Evolutionary conservation across 2,888 invertebrate genomes (phyloP), one percentile per base, ranked within the genome.

Genomic region (Hyles lineata): DNA sequence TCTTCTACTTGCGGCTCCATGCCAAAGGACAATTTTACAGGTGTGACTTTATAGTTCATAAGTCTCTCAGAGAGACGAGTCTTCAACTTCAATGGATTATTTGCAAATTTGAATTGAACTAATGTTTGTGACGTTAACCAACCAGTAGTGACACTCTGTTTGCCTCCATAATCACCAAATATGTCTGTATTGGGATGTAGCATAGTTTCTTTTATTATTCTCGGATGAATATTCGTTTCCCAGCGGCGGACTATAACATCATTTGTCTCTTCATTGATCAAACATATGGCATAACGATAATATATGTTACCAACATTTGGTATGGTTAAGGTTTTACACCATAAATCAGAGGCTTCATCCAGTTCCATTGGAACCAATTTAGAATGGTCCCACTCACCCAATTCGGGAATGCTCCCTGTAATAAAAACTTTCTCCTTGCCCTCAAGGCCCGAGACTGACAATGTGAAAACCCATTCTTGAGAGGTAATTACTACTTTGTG

Each of bases 101-200:
- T 97, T 82, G 96, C 96, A 83, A 98, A 96, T 89, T 98, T 98
- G 75, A 98, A 96, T 87, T 98, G 98, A 69, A 98, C 95, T 72
- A 97, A 94, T n/a, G 97, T 97, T 87, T 98, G 98, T 76, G 96
- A 95, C 59, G 97, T 98, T 43, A 98, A 93, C 98, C 98, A 98
- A 19, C 98, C 98, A 78, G 96, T 95, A 83, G 97, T 97, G 19
- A 98, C 91, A 78, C 95, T 95, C 76, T 91, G 90, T 35, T 91
- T 89, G 19, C 92, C 95, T 80, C 95, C 95, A 81, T 96, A 95
- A 80, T 95, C 93, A 69, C 98, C 98, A 92, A 97, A 98, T 70
- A 93, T 92, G 77, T 97, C 96, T 32, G 94, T 92, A 74, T 91
- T 89, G 55, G 95, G 95, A 77, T 93, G 87, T 60, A 88, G 80